phyloP scores from a whole-genome alignment of 2,113 vertebrate genomes.

The Siphamia tubifer region DNA sequence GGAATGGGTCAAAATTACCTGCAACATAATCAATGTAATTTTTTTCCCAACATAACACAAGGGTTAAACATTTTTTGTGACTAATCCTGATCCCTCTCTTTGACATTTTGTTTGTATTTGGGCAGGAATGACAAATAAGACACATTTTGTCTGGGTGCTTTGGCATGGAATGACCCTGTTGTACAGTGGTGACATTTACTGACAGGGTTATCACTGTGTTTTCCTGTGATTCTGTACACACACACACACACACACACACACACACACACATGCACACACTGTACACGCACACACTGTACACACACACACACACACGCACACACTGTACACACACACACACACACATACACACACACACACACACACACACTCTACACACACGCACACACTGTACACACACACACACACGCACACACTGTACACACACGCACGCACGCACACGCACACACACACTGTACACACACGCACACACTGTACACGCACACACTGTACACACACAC shows the following conservation, averaged over 20 bases:
- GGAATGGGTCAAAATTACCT: no score
- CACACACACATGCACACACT: neutral
- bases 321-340: constrained; percentile 29
- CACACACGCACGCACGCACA: constrained; percentile 40
- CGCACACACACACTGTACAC: constrained; percentile 30
- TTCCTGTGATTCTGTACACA: constrained; percentile 26
- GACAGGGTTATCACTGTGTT: constrained; percentile 29
- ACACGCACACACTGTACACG: no score
- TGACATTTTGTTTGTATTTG: no score
- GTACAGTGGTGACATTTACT: constrained; percentile 40
- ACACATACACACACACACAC: no score
- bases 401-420: constrained; percentile 5
- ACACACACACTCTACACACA: constrained; percentile 39
- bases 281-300: constrained; percentile 23
- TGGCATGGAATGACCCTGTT: no score
- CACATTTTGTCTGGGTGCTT: no score
- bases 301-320: constrained; percentile 13
- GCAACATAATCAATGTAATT: no score
- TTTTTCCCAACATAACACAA: no score
- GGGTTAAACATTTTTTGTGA: no score
- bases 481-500: constrained; percentile 36
- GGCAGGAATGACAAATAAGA: no score
- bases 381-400: constrained; percentile 30
- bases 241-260: constrained; percentile 26
- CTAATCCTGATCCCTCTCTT: no score